Evolutionary conservation across 2,888 invertebrate genomes (phyloP).

Genomic region (Torymus tubicola): DNA sequence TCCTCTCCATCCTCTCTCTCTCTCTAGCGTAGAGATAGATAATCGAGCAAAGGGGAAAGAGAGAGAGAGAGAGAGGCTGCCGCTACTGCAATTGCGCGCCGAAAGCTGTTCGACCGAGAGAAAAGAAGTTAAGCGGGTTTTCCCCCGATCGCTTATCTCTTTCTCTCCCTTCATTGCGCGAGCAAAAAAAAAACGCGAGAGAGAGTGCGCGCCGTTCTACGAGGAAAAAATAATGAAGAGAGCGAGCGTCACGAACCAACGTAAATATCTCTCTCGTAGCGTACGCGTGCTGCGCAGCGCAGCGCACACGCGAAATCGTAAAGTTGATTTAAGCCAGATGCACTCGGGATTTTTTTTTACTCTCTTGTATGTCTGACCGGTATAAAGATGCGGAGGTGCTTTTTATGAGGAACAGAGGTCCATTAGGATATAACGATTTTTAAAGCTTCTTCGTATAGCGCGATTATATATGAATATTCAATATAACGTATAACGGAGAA

Average conservation of each 20-base stretch:
- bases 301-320: slow-evolving; percentile 40
- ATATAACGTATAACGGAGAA: background rate
- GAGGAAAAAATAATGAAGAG: slow-evolving; percentile 45
- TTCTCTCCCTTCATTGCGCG: background rate
- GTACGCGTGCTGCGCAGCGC: slow-evolving; percentile 25
- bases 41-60: background rate
- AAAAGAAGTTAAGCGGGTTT: slow-evolving; percentile 44
- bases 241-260: slow-evolving; percentile 37
- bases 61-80: background rate
- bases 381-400: background rate
- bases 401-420: background rate
- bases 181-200: slow-evolving; percentile 2
- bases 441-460: background rate
- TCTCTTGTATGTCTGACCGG: background rate
- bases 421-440: slow-evolving; percentile 16
- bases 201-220: background rate
- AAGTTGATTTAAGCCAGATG: slow-evolving; percentile 45
- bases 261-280: slow-evolving; percentile 59
- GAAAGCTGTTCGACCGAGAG: slow-evolving; percentile 17
- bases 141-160: slow-evolving; percentile 4
- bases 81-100: background rate
- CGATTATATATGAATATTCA: slow-evolving; percentile 11
- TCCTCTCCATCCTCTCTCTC: slow-evolving; percentile 6
- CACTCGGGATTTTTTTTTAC: slow-evolving; percentile 1
- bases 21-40: background rate